These are phyloP conservation scores for Heptranchias perlo DNA, from an alignment of 2,113 vertebrate genomes.

Conservation along the genomic window DNA sequence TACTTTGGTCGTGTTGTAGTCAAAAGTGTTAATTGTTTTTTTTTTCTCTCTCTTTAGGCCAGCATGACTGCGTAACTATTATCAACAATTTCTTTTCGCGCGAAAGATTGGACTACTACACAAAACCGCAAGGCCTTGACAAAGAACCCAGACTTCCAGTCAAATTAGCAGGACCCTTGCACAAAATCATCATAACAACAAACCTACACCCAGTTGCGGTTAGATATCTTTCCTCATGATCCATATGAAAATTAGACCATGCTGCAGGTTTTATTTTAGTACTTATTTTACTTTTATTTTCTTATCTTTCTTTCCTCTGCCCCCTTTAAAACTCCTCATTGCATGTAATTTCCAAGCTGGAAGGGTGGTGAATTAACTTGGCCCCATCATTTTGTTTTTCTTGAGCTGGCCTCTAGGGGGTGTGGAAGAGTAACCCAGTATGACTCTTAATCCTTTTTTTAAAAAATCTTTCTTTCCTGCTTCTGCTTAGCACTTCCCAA, in stretches of 20 bases:
- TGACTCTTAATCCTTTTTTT: background rate
- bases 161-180: slow-evolving; percentile 84
- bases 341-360: background rate
- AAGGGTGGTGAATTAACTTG: background rate
- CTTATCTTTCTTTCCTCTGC: background rate
- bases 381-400: background rate
- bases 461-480: background rate
- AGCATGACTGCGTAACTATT: slow-evolving; percentile 93
- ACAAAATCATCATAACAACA: slow-evolving; percentile 93
- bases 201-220: slow-evolving; percentile 97
- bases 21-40: slow-evolving; percentile 19
- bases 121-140: slow-evolving; percentile 85
- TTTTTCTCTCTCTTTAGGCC: slow-evolving; percentile 62
- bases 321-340: background rate
- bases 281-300: background rate
- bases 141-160: slow-evolving; percentile 84
- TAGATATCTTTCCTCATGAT: slow-evolving; percentile 16
- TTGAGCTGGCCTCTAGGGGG: background rate
- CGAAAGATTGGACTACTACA: slow-evolving; percentile 88
- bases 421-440: background rate
- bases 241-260: background rate
- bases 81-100: slow-evolving; percentile 98
- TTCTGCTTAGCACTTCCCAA: background rate
- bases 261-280: background rate
- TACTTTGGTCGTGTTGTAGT: background rate